Base-by-base conservation (phyloP, 2,797 vertebrate genomes). In the Cirrhinus mrigala region DNA sequence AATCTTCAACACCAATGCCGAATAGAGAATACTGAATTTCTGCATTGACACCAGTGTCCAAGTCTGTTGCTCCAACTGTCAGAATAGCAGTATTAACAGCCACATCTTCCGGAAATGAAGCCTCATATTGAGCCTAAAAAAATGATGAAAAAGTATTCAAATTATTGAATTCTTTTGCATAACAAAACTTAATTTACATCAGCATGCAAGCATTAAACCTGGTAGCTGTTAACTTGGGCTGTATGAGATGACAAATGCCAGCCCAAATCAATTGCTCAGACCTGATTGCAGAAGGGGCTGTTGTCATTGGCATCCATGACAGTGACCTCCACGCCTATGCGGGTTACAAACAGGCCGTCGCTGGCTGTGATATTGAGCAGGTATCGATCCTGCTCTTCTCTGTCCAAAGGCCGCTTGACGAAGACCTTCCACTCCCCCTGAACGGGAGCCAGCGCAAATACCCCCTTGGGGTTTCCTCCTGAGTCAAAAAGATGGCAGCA, bases 221-320 rank as follows among this genome's bases (percentile, higher is more conserved):
- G 40, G 24, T 16, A 79, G 64, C 29, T 84, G 24, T 84, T 78
- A 48, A 70, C 40, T 70, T 64, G 16, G 46, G 56, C 56, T 74
- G 40, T 64, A 54, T 52, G 27, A 52, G 40, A 80, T 64, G 68
- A 80, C 68, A 85, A 80, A 85, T 74, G 68, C 22, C 52, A 74
- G 78, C 22, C 54, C 52, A 37, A 56, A 82, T 82, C 52, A 88
- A 82, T 82, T 50, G 83, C 69, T 58, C 95, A 89, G 92, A 98
- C 98, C 97, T 98, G 98, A 92, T 97, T 97, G 88, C 98, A 99
- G 87, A 98, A 93, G 77, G 98, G 98, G 75, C 93, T 97, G 90
- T 99, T 99, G 94, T 99, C 98, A 37, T 99, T 99, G 90, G 96
- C 96, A 91, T 99, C 98, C 86, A 98, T 97, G 79, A 99, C 94